Evolutionary conservation across 2,888 invertebrate genomes (phyloP).

Genomic region (Eupsilia transversa): DNA sequence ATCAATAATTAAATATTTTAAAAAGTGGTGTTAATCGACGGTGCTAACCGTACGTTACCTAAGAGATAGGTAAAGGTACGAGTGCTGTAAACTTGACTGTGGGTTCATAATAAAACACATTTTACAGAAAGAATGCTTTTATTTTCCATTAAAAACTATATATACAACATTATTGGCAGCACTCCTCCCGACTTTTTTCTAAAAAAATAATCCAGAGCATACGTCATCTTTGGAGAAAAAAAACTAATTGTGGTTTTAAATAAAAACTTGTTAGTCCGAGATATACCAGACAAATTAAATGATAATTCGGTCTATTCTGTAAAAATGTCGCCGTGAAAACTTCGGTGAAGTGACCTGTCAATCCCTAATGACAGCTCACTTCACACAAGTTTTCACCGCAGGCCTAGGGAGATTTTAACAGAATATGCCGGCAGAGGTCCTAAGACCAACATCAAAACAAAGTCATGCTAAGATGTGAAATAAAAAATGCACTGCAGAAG

Average conservation of each 20-base stretch:
- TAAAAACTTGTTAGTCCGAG: slow-evolving; percentile 50
- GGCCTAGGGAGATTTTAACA: neutral
- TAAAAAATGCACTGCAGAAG: slow-evolving; percentile 45
- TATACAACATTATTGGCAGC: slow-evolving; percentile 76
- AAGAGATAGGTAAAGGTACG: no score
- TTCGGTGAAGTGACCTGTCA: neutral
- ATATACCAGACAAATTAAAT: slow-evolving; percentile 46
- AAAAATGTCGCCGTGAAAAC: neutral
- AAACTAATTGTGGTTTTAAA: slow-evolving; percentile 66
- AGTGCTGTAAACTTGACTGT: no score
- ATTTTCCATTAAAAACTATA: slow-evolving; percentile 77
- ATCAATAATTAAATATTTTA: no score
- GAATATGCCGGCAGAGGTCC: slow-evolving; percentile 5
- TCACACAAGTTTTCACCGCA: neutral
- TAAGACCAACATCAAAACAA: slow-evolving; percentile 18
- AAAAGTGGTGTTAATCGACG: no score
- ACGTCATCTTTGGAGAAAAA: slow-evolving; percentile 81
- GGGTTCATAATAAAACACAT: slow-evolving; percentile 52
- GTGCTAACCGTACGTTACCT: no score
- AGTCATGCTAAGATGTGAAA: slow-evolving; percentile 38
- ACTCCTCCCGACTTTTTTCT: slow-evolving; percentile 74
- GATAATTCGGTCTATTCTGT: neutral
- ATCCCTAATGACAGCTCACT: neutral
- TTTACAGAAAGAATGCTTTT: slow-evolving; percentile 80
- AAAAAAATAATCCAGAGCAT: slow-evolving; percentile 81